These are phyloP conservation scores for Pogona vitticeps DNA, from an alignment of 2,113 vertebrate genomes.

Conservation along the genomic window DNA sequence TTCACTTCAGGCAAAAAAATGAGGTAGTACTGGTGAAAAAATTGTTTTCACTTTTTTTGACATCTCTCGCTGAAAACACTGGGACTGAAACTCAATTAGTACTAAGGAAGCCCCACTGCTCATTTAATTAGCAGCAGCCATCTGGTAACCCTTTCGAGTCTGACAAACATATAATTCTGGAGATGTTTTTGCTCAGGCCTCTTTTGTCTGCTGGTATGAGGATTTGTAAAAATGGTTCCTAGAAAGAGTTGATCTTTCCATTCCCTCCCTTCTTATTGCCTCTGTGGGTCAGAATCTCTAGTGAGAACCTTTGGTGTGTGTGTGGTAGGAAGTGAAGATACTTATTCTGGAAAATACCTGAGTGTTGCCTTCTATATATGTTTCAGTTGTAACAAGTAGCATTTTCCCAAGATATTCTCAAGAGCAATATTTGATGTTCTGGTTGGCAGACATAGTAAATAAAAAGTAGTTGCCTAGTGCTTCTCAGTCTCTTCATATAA, in stretches of 20 bases:
- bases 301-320: neutral
- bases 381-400: neutral
- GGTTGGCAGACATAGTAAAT: neutral
- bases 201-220: too few relatives aligned
- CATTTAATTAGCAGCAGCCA: neutral
- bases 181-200: neutral
- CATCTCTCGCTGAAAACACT: neutral
- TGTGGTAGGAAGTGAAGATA: too few relatives aligned
- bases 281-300: neutral
- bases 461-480: neutral
- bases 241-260: neutral
- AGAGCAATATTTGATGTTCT: neutral
- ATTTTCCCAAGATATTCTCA: neutral
- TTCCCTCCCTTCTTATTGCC: neutral
- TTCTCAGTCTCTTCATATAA: too few relatives aligned
- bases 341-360: too few relatives aligned
- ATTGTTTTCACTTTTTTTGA: neutral
- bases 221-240: neutral
- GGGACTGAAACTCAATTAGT: neutral
- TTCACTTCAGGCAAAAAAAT: neutral
- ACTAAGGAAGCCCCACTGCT: neutral
- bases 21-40: neutral
- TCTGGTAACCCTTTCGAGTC: neutral
- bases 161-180: neutral
- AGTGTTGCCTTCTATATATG: neutral